Conservation (phyloP, 1,140 invertebrate genomes). For the Subanguina moxae region DNA sequence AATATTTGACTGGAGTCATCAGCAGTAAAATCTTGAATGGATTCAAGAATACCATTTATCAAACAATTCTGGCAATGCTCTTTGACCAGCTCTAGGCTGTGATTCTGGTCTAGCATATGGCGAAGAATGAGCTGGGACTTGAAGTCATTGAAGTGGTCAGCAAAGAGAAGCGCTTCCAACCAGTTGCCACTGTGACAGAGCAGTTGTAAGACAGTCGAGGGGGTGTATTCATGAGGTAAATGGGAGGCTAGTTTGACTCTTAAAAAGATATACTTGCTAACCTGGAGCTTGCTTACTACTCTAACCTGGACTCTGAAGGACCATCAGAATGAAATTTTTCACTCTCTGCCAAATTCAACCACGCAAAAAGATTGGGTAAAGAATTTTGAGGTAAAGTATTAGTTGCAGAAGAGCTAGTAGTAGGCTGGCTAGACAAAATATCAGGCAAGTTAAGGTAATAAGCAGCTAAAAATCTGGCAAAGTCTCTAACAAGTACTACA, state of each 20-base stretch:
- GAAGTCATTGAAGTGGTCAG: slow-evolving; percentile 1
- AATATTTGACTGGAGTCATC: not conserved
- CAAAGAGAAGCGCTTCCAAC: not conserved
- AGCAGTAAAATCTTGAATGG: not conserved
- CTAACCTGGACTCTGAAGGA: too few species aligned
- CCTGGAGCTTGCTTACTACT: too few species aligned
- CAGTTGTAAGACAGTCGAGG: not conserved
- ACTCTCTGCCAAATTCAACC: too few species aligned
- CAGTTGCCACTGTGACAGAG: not conserved
- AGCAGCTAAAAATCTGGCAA: too few species aligned
- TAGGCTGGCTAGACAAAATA: too few species aligned
- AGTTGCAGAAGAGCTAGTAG: too few species aligned
- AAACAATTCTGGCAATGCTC: not conserved
- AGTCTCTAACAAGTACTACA: too few species aligned
- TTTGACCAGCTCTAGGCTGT: not conserved
- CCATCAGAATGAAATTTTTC: too few species aligned
- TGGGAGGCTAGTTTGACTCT: not conserved
- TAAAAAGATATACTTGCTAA: too few species aligned
- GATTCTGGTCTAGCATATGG: not conserved
- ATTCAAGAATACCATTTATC: not conserved
- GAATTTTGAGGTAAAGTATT: too few species aligned
- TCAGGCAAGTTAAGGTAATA: too few species aligned
- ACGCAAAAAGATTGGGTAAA: too few species aligned
- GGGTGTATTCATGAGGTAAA: not conserved
- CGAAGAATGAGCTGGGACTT: not conserved